Conservation (phyloP, 37 sponge, comb jelly and placozoan species). For the Amphimedon queenslandica region DNA sequence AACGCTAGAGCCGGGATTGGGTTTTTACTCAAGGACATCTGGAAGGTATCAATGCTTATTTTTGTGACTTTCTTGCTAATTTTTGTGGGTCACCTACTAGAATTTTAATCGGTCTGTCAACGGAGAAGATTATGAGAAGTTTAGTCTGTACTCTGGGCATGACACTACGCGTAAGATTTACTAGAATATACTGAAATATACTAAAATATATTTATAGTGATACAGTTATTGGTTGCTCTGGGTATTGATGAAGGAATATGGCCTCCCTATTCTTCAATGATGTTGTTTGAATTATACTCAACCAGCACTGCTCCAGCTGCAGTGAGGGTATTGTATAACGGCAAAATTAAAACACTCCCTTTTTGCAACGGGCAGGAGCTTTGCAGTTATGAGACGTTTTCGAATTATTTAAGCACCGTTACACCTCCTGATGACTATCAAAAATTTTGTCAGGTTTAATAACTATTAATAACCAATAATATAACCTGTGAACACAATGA, state of each 20-base stretch:
- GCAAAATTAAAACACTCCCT: constrained; percentile 8
- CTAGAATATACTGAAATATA: not conserved
- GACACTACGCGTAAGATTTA: constrained; percentile 34
- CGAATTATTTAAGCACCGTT: constrained; percentile 16
- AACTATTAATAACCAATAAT: too few relatives aligned
- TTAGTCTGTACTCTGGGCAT: constrained; percentile 41
- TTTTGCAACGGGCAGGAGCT: constrained; percentile 20
- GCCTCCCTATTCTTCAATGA: constrained; percentile 50
- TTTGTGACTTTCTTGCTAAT: not conserved
- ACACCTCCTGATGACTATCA: constrained; percentile 12
- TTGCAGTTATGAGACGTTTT: constrained; percentile 28
- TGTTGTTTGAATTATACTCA: constrained; percentile 32
- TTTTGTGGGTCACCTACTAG: not conserved
- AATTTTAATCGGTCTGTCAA: constrained; percentile 19
- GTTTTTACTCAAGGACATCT: constrained; percentile 33
- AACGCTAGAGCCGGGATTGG: constrained; percentile 39
- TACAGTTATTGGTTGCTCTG: constrained; percentile 32
- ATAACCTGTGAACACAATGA: too few relatives aligned
- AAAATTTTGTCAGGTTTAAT: too few relatives aligned
- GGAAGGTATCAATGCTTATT: constrained; percentile 15
- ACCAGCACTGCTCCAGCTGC: not conserved
- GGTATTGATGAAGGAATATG: constrained; percentile 28
- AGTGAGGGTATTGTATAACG: constrained; percentile 39
- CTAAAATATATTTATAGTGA: constrained; percentile 16
- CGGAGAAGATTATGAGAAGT: constrained; percentile 14